phyloP scores from a whole-genome alignment of 2,113 vertebrate species.

The Coptodon rendalli region DNA sequence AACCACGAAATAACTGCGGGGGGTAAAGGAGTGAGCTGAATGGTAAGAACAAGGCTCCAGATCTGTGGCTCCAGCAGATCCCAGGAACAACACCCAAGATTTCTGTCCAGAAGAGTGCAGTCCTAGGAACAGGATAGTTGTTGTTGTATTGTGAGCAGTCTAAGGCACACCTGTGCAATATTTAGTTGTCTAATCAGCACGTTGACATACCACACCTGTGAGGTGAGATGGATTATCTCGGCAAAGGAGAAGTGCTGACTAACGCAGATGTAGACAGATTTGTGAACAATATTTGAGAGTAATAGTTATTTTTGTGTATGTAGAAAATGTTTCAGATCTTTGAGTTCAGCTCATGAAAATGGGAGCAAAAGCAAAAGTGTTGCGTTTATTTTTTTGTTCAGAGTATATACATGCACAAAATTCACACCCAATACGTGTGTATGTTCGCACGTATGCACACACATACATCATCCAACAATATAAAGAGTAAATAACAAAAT shows the following conservation, averaged over 20 bases:
- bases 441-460: background rate
- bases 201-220: background rate
- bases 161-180: background rate
- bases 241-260: background rate
- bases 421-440: background rate
- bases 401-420: background rate
- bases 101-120: background rate
- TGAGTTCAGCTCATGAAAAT: background rate
- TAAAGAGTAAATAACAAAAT: background rate
- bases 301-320: background rate
- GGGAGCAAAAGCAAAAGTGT: background rate
- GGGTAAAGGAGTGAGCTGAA: background rate
- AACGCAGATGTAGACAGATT: background rate
- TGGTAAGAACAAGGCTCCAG: background rate
- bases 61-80: background rate
- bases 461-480: background rate
- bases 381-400: background rate
- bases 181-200: background rate
- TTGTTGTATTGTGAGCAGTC: background rate
- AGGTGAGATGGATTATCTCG: background rate
- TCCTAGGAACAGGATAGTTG: background rate
- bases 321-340: background rate
- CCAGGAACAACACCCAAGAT: background rate
- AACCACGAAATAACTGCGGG: background rate
- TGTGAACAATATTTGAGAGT: background rate